phyloP scores from a whole-genome alignment of 2,113 vertebrate species.

The Hirundichthys speculiger region DNA sequence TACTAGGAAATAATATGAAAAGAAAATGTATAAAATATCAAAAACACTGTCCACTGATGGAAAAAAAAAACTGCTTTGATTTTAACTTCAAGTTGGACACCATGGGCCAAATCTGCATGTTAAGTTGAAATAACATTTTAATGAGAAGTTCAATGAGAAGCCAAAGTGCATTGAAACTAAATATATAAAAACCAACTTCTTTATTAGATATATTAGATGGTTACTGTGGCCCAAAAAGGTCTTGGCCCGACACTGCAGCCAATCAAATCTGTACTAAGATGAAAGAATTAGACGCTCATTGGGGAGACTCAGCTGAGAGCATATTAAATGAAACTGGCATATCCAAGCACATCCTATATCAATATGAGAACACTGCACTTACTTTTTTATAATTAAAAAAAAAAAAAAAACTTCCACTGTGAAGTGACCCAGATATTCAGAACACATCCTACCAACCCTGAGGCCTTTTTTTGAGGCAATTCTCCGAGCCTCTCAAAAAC shows the following conservation, averaged over 20 bases:
- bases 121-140: no score
- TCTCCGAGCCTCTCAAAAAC: conserved; percentile 39
- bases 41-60: no score
- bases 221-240: conserved; percentile 19
- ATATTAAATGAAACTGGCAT: conserved; percentile 68
- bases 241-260: conserved; percentile 23
- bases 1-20: no score
- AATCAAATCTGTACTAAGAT: conserved; percentile 48
- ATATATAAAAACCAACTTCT: not conserved
- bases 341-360: conserved; percentile 50
- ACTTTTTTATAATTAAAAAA: conserved; percentile 32
- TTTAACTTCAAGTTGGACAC: no score
- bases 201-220: conserved; percentile 30
- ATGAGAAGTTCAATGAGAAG: no score
- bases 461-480: conserved; percentile 61
- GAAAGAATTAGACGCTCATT: conserved; percentile 50
- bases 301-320: conserved; percentile 57
- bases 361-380: conserved; percentile 64
- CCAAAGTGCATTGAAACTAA: not conserved
- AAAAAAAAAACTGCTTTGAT: no score
- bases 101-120: no score
- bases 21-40: no score
- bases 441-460: conserved; percentile 62
- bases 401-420: conserved; percentile 58
- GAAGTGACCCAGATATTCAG: conserved; percentile 76